Evolutionary conservation across 2,888 invertebrate genomes (phyloP).

Genomic region (Agelastica alni): DNA sequence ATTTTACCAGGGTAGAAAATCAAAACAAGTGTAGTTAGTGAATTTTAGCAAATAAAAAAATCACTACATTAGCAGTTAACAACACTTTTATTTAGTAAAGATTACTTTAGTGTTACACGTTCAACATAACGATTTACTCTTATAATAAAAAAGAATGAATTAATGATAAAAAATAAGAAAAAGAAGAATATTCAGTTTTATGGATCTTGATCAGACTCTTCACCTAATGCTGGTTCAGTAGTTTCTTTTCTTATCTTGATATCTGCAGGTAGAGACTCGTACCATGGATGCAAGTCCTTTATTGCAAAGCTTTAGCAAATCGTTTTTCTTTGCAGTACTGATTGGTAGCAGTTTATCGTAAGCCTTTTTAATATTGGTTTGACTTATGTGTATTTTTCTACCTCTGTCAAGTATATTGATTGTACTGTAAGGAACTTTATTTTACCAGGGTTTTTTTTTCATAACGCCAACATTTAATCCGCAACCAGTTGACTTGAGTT

Average conservation of each 20-base stretch:
- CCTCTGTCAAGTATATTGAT: neutral
- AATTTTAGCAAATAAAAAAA: too few species aligned
- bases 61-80: neutral
- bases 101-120: neutral
- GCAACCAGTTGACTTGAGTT: too few species aligned
- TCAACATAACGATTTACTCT: neutral
- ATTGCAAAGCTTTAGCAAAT: too few species aligned
- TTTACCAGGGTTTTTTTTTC: too few species aligned
- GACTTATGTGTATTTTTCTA: neutral
- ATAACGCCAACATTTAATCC: too few species aligned
- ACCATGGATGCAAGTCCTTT: constrained; percentile 12
- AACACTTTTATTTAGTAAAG: neutral
- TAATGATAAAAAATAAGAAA: neutral
- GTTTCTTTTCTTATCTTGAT: constrained; percentile 7
- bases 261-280: constrained; percentile 14
- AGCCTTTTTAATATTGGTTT: neutral
- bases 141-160: neutral
- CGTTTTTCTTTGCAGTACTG: too few species aligned
- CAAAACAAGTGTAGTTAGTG: too few species aligned
- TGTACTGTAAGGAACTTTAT: neutral
- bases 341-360: too few species aligned
- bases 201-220: neutral
- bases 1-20: too few species aligned
- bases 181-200: neutral
- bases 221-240: too few species aligned